Base-by-base conservation (phyloP, 2,888 invertebrate species). In the Cosmia trapezina region DNA sequence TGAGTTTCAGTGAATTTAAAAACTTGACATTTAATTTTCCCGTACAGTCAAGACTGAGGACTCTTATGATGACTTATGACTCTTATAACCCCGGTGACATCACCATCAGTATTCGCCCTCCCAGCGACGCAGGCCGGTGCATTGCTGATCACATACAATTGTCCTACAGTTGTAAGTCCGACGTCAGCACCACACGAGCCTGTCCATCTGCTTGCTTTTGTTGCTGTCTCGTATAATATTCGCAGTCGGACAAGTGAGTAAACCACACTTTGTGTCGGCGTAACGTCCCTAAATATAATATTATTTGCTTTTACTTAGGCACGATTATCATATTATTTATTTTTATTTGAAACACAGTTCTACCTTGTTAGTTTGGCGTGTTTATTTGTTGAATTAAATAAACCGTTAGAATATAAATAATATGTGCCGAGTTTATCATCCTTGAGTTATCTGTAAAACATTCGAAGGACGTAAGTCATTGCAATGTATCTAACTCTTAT, bases 301-400 rank as follows among this genome's bases (percentile, higher is more conserved):
- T 37, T n/a, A 11, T 33, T 63, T 63, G 19, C 1, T 49, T 17
- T 17, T n/a, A 19, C 28, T 47, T 28, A 19, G 6, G 19, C 12
- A 19, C 33, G 19, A 59, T 37, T 37, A 59, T 12, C 59, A 59
- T n/a, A 59, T 37, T 37, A n/a, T 14, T 53, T 53, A 51, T 51
- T 11, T 49, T 19, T 14, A 61, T 51, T 22, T 19, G 12, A 19
- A 37, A 45, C 22, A 33, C n/a, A n/a, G n/a, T n/a, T n/a, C 47
- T 14, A 28, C 4, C 7, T 14, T 14, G 7, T 28, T 17, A 4
- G 47, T 41, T 41, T 22, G 28, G 14, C 4, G 4, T 43, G 17
- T 43, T 51, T 53, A n/a, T 66, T 68, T 51, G 22, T 19, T 41
- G 22, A 64, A 37, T 64, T 22, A 41, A 41, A 41, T n/a, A 64